Evolutionary conservation across 2,888 invertebrate genomes (phyloP), one percentile per base, ranked within the genome.

Genomic region (Spialia ferax): DNA sequence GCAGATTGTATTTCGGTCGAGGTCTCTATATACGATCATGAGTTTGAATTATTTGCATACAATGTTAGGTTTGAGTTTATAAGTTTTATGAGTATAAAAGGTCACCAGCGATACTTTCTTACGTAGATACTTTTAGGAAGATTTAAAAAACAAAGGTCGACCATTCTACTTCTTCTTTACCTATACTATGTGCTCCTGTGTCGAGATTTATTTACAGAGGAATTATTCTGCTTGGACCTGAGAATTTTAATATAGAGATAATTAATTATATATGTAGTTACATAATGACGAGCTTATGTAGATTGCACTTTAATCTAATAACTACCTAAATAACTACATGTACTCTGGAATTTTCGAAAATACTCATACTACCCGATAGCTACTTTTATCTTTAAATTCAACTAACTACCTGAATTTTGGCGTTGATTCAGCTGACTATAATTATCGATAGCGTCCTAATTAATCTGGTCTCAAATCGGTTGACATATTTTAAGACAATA

Each of bases 401-500:
- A 4, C 38, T 38, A 13, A 38, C 2, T 2, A 48, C 1, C 18
- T 22, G 15, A 42, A 42, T 55, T 42, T 42, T 55, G 26, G 29
- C 55, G 45, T 23, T 57, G 48, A 32, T 23, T 59, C 26, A 50
- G 59, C 65, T 15, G 35, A 11, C 50, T 65, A 59, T 65, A 65
- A 59, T 59, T 65, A 65, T 65, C 65, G 65, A 59, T 42, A 48
- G 65, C 48, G 48, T 22, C 26, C 59, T 52, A 59, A 59, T 65
- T 65, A 42, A 65, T 55, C 29, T 29, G 23, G 38, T 18, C 18
- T 59, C 26, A 65, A 15, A 52, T 52, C 23, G 42, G 59, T 23
- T 18, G 52, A 60, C 60, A 59, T 52, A 59, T 65, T 52, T 52
- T 50, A 66, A 60, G 66, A 66, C 66, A 66, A 66, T 66, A 66